Conservation (phyloP, 2,797 vertebrate species). For the Sebastes melanostomus region DNA sequence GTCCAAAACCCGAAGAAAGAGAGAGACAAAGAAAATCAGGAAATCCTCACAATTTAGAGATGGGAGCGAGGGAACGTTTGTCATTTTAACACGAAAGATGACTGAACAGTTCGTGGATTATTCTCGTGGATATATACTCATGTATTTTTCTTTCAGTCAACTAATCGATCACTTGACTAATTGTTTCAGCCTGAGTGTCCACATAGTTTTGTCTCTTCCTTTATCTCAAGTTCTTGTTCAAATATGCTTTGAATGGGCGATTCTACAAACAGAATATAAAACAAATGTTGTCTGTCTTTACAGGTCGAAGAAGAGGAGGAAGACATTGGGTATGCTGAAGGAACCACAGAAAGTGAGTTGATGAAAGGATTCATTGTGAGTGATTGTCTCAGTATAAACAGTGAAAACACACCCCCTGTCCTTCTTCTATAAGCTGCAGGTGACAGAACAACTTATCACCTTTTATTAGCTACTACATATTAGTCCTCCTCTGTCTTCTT, state of each 20-base stretch:
- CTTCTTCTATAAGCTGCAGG: background rate
- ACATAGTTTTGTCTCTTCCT: background rate
- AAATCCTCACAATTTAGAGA: background rate
- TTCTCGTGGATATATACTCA: background rate
- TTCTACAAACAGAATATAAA: background rate
- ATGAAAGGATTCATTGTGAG: background rate
- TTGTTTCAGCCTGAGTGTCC: background rate
- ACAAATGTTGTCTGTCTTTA: constrained; percentile 19
- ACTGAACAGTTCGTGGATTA: background rate
- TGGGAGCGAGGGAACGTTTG: background rate
- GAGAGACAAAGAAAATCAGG: background rate
- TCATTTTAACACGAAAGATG: background rate
- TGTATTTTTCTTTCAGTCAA: background rate
- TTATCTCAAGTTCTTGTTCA: background rate
- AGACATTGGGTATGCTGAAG: constrained; percentile 78
- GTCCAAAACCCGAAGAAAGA: background rate
- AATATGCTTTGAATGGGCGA: background rate
- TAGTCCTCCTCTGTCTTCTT: background rate
- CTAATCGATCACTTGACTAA: background rate
- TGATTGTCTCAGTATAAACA: background rate
- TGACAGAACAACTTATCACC: background rate
- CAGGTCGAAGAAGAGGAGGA: constrained; percentile 85
- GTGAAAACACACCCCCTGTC: background rate
- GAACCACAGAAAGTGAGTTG: constrained; percentile 84
- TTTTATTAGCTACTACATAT: background rate